Conservation (phyloP, 2,888 invertebrate genomes). For the Pandemis corylana region DNA sequence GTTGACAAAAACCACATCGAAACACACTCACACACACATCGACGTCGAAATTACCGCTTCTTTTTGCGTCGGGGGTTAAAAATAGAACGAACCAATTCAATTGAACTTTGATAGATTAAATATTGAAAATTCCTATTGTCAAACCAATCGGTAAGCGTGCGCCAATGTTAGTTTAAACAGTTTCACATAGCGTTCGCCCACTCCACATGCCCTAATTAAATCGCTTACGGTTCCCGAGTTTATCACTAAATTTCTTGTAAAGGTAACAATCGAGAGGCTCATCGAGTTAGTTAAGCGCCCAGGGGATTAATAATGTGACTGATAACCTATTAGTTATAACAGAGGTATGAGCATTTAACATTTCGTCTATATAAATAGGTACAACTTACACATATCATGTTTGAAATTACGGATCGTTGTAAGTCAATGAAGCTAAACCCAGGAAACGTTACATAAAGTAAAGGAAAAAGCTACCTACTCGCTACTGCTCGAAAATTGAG, state of each 20-base stretch:
- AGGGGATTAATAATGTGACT: slow-evolving; percentile 5
- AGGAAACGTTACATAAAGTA: no score
- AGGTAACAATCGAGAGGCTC: neutral
- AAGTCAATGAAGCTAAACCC: no score
- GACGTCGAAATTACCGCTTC: no score
- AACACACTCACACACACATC: no score
- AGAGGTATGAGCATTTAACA: neutral
- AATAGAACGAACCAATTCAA: neutral
- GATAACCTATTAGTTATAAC: neutral
- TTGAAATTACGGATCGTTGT: no score
- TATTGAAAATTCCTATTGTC: neutral
- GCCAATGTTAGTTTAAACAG: neutral
- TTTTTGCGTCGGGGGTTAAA: neutral
- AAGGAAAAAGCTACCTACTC: neutral
- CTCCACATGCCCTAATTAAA: neutral
- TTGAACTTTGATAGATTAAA: neutral
- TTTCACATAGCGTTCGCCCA: neutral
- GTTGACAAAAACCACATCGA: no score
- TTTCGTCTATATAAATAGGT: no score
- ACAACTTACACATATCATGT: no score
- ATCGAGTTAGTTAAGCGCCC: neutral
- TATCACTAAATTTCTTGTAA: neutral
- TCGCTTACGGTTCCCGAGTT: neutral
- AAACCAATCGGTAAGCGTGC: neutral
- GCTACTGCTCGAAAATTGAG: neutral